Conservation (phyloP, 2,888 invertebrate genomes). For the Hypolimnas misippus region DNA sequence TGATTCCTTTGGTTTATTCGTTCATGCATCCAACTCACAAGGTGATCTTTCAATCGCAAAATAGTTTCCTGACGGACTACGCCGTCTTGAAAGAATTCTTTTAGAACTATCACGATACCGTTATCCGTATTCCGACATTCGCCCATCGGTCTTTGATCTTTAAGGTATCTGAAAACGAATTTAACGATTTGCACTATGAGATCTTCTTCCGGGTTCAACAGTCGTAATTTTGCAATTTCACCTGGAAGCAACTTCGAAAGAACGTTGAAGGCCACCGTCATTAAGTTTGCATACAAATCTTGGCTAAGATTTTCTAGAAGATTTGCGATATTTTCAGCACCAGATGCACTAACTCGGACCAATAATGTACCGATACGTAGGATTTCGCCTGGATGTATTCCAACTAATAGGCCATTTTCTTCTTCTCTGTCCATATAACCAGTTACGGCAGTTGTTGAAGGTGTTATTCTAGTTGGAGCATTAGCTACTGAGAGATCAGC, state of each 20-base stretch:
- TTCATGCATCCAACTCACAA: conserved; percentile 60
- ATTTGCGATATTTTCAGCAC: conserved; percentile 65
- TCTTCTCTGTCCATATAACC: conserved; percentile 52
- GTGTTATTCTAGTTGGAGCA: conserved; percentile 59
- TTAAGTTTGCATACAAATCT: conserved; percentile 67
- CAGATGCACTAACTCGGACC: conserved; percentile 65
- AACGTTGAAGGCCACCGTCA: conserved; percentile 70
- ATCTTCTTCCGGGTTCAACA: conserved; percentile 73
- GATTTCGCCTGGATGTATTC: conserved; percentile 72
- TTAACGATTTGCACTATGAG: conserved; percentile 70
- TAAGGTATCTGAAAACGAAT: conserved; percentile 75
- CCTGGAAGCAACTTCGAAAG: conserved; percentile 64
- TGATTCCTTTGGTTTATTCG: conserved; percentile 57
- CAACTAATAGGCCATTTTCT: conserved; percentile 58
- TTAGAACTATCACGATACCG: conserved; percentile 65
- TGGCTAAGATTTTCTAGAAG: conserved; percentile 68
- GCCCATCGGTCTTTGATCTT: conserved; percentile 67
- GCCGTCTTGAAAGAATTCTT: conserved; percentile 77
- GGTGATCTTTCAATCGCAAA: conserved; percentile 59
- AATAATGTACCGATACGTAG: conserved; percentile 66
- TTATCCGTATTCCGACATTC: conserved; percentile 62
- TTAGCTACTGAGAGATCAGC: conserved; percentile 56
- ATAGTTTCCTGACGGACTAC: conserved; percentile 66
- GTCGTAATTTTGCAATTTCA: conserved; percentile 64
- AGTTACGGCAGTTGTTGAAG: conserved; percentile 53